Evolutionary conservation across 2,888 invertebrate genomes (phyloP).

Genomic region (Sylvicola fuscatus): DNA sequence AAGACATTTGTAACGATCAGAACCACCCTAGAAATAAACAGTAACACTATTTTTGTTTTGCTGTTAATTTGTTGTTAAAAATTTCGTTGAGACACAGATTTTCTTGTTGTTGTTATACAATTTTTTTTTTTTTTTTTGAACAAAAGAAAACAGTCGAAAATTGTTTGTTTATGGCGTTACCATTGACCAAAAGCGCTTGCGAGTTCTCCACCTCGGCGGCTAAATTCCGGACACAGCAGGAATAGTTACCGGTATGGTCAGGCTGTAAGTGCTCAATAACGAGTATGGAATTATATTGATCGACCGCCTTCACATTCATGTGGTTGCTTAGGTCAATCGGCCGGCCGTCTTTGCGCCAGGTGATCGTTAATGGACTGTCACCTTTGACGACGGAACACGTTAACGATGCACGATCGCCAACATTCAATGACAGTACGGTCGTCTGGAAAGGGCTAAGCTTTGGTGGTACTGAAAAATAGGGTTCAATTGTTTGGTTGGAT

Average conservation of each 20-base stretch:
- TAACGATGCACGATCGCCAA: conserved; percentile 50
- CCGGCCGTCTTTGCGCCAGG: conserved; percentile 56
- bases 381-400: conserved; percentile 58
- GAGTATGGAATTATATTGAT: conserved; percentile 57
- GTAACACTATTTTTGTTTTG: no score
- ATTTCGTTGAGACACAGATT: no score
- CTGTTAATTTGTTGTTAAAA: no score
- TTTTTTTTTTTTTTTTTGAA: background rate
- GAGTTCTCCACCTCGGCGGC: conserved; percentile 54
- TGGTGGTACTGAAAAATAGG: conserved; percentile 36
- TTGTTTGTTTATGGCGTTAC: conserved; percentile 31
- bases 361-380: conserved; percentile 51
- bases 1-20: no score
- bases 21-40: no score
- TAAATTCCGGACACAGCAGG: conserved; percentile 49
- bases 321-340: conserved; percentile 38
- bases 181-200: conserved; percentile 54
- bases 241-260: conserved; percentile 59
- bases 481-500: no score
- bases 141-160: background rate
- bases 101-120: no score
- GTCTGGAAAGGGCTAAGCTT: conserved; percentile 53
- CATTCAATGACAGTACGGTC: conserved; percentile 44
- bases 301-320: conserved; percentile 49
- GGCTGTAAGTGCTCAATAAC: conserved; percentile 54